These are phyloP conservation scores for Odobenus rosmarus DNA, from an alignment of 2,113 vertebrate species.

Conservation along the genomic window DNA sequence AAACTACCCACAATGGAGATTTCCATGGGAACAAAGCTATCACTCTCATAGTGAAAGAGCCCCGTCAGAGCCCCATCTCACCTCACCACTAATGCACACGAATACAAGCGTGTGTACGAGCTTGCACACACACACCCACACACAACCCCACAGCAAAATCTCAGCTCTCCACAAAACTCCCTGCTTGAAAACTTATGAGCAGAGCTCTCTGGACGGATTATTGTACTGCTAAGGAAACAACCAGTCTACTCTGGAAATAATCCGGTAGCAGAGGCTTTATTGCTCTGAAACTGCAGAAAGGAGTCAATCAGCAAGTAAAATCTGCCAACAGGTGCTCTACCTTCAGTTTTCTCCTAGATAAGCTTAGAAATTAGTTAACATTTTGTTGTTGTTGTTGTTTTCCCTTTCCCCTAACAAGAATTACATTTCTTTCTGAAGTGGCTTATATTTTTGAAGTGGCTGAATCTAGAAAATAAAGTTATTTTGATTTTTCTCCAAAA, in stretches of 20 bases:
- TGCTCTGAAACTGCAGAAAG: not conserved
- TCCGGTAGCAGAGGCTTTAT: not conserved
- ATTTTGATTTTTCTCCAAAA: not conserved
- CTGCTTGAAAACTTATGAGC: not conserved
- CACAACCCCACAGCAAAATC: not conserved
- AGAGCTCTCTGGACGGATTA: not conserved
- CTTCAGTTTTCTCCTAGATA: not conserved
- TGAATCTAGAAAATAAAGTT: not conserved
- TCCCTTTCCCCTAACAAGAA: not conserved
- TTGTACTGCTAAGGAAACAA: not conserved
- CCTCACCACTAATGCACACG: not conserved
- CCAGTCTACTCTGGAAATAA: not conserved
- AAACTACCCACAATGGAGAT: not conserved
- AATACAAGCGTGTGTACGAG: not conserved
- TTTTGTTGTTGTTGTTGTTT: not conserved
- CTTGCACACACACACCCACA: too few species aligned
- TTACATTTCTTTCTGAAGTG: not conserved
- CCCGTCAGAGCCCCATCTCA: accelerated
- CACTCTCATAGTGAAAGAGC: not conserved
- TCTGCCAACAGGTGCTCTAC: not conserved
- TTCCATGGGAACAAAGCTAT: not conserved
- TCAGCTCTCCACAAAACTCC: not conserved
- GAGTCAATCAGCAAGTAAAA: not conserved
- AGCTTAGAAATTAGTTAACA: not conserved
- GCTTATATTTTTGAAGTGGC: not conserved